phyloP scores from a whole-genome alignment of 2,888 invertebrate genomes.

The Palloptera scutellata region DNA sequence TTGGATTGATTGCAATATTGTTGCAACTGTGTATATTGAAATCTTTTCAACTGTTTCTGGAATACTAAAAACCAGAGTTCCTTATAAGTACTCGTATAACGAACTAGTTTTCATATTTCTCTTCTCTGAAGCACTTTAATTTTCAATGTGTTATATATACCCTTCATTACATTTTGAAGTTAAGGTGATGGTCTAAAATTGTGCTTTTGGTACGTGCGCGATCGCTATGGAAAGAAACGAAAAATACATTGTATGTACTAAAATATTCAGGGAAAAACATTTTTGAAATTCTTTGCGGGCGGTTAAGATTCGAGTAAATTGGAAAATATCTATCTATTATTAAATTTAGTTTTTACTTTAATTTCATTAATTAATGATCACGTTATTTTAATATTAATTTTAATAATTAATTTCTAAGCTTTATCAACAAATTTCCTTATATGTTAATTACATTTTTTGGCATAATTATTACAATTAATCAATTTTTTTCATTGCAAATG shows the following conservation, averaged over 20 bases:
- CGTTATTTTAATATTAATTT: neutral
- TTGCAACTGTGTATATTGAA: no score
- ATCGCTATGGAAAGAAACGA: no score
- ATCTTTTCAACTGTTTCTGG: no score
- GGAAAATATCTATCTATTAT: neutral
- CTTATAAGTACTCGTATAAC: no score
- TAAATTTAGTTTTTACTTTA: slow-evolving; percentile 4
- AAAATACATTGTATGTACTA: neutral
- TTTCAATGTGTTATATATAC: no score
- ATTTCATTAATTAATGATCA: neutral
- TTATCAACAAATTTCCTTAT: neutral
- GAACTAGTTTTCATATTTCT: no score
- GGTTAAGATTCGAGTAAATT: slow-evolving; percentile 6
- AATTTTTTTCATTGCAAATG: slow-evolving; percentile 51
- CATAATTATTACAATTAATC: slow-evolving; percentile 13
- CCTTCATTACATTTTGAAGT: no score
- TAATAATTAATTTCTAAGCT: neutral
- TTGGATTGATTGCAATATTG: no score
- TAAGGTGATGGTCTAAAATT: no score
- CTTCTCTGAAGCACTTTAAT: no score
- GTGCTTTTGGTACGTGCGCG: no score
- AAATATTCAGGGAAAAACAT: neutral
- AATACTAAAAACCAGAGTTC: no score
- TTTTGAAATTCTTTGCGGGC: slow-evolving; percentile 6
- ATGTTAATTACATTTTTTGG: slow-evolving; percentile 8